A percentile compares a stretch with the other conserved stretches of the same genome.
Evolutionary conservation across 2,113 vertebrate genomes (phyloP).

Genomic region (Arizona elegans): DNA sequence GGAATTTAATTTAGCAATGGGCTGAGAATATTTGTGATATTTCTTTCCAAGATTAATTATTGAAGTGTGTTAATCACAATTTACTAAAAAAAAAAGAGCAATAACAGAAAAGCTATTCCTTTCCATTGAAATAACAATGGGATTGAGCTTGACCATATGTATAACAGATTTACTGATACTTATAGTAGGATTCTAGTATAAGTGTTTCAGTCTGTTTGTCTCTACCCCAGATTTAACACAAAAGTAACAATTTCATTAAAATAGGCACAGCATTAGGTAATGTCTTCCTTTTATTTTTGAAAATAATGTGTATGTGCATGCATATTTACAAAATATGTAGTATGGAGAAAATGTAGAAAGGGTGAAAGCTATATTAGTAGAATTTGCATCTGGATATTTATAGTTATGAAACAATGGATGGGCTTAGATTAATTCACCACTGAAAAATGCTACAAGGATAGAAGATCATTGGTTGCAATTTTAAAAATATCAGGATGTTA

Average conservation of each 20-base stretch:
- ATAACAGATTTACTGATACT: neutral
- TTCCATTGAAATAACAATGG: neutral
- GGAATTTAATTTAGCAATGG: neutral
- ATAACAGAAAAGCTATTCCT: neutral
- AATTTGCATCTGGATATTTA: neutral
- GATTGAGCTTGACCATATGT: no score
- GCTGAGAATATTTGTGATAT: neutral
- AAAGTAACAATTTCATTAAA: neutral
- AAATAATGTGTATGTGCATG: constrained; percentile 19
- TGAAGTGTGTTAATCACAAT: neutral
- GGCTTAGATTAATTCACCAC: neutral
- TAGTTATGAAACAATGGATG: neutral
- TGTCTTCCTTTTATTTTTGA: constrained; percentile 36
- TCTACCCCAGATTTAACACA: neutral
- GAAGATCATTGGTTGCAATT: neutral
- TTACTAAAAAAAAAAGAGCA: neutral
- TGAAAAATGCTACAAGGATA: neutral
- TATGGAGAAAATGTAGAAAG: neutral
- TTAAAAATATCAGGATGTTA: neutral
- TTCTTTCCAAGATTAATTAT: neutral
- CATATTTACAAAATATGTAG: neutral
- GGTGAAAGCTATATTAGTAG: neutral
- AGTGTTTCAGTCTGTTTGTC: neutral
- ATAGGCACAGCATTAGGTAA: constrained; percentile 6
- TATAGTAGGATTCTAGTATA: neutral